Evolutionary conservation across 2,797 vertebrate genomes (phyloP).

Genomic region (Microctenopoma lineatum): DNA sequence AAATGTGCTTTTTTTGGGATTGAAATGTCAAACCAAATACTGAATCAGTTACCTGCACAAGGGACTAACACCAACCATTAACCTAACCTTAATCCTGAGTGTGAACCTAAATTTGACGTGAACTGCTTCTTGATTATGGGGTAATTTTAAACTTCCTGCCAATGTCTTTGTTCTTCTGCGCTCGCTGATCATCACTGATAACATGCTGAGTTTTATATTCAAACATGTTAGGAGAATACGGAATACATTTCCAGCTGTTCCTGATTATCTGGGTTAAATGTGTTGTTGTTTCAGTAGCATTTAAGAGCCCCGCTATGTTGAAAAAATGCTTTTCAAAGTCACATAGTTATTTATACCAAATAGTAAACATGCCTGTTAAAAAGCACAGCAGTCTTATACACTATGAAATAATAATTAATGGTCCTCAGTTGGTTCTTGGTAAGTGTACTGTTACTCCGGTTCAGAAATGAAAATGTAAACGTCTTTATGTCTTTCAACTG

Average conservation of each 20-base stretch:
- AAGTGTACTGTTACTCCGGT: constrained; percentile 27
- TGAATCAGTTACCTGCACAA: too few species aligned
- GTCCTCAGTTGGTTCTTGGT: constrained; percentile 1
- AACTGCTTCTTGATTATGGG: constrained; percentile 25
- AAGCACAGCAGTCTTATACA: constrained; percentile 12
- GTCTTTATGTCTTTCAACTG: constrained; percentile 9
- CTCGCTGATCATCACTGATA: constrained; percentile 47
- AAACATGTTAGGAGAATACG: constrained; percentile 13
- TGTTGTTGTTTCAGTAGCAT: constrained; percentile 16
- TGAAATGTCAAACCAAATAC: background rate
- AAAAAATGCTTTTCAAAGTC: constrained; percentile 6
- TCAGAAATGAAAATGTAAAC: constrained; percentile 11
- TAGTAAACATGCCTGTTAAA: constrained; percentile 12
- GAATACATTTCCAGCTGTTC: constrained; percentile 14
- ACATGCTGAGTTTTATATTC: constrained; percentile 3
- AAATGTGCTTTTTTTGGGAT: background rate
- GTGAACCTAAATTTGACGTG: constrained; percentile 33
- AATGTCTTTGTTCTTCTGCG: constrained; percentile 33
- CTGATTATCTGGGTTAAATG: constrained; percentile 2
- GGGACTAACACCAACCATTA: too few species aligned
- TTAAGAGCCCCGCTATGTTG: constrained; percentile 5
- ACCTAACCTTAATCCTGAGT: background rate
- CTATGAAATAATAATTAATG: constrained; percentile 27
- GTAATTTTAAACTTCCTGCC: constrained; percentile 40
- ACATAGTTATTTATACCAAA: constrained; percentile 9